These are phyloP conservation scores for Neocrepidodera transversa DNA, from an alignment of 2,888 invertebrate species.

Conservation along the genomic window DNA sequence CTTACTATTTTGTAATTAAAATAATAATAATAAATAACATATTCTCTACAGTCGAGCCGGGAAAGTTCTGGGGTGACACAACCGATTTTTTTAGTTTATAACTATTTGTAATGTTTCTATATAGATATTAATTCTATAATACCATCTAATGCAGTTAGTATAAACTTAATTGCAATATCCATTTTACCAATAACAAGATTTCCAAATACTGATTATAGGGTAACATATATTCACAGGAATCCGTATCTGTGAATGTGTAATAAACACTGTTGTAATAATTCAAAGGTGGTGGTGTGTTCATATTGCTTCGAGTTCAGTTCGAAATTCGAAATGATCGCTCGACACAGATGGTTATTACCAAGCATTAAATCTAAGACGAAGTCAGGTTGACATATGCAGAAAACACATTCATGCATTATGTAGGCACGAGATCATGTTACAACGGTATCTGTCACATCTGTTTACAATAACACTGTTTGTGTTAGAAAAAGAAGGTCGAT, in stretches of 20 bases:
- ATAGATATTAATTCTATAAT: too few species aligned
- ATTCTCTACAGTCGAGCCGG: too few species aligned
- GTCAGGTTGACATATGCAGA: constrained; percentile 14
- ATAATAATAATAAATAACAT: too few species aligned
- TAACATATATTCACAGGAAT: constrained; percentile 1
- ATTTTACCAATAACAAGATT: constrained; percentile 17
- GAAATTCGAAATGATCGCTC: constrained; percentile 19
- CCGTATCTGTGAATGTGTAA: constrained; percentile 4
- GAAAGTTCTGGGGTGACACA: too few species aligned
- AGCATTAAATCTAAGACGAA: constrained; percentile 28
- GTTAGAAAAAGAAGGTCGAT: too few species aligned
- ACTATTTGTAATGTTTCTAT: too few species aligned
- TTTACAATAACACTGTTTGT: background rate
- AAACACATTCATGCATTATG: constrained; percentile 1
- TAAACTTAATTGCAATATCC: too few species aligned
- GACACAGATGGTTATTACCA: constrained; percentile 23
- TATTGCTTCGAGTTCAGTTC: background rate
- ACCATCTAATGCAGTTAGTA: too few species aligned
- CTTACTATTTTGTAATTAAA: too few species aligned
- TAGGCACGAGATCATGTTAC: constrained; percentile 4
- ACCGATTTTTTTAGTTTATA: too few species aligned
- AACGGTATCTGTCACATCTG: constrained; percentile 1
- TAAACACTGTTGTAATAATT: constrained; percentile 21
- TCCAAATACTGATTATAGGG: constrained; percentile 5
- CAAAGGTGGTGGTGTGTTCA: constrained; percentile 18